Evolutionary conservation across 2,113 vertebrate genomes (phyloP).

Genomic region (Mungos mungo): DNA sequence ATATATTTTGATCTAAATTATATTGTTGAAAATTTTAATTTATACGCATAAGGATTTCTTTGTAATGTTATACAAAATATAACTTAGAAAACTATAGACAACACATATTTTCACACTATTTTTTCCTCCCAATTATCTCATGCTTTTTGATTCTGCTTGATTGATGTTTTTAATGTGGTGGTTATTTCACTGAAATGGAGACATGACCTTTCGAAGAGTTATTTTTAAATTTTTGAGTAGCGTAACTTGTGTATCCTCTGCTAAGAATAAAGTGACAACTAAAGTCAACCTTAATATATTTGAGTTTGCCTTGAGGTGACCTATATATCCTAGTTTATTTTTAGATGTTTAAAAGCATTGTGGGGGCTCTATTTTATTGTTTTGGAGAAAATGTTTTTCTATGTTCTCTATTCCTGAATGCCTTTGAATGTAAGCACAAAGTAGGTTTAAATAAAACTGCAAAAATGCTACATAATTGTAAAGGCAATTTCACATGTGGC

Average conservation of each 20-base stretch:
- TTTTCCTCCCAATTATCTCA: not conserved
- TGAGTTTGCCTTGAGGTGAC: not conserved
- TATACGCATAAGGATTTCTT: not conserved
- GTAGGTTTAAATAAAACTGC: not conserved
- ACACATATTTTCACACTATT: not conserved
- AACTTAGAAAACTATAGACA: not conserved
- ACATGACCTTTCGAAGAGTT: slow-evolving; percentile 6
- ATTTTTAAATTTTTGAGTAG: slow-evolving; percentile 20
- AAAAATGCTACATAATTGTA: not conserved
- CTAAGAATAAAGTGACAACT: not conserved
- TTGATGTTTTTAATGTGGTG: not conserved
- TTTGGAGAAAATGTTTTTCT: not conserved
- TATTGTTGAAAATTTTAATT: not conserved
- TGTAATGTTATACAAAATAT: not conserved
- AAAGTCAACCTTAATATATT: not conserved
- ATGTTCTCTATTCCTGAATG: not conserved
- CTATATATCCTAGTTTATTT: not conserved
- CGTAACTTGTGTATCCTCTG: not conserved
- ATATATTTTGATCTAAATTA: not conserved
- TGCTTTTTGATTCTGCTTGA: not conserved
- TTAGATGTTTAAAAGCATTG: not conserved
- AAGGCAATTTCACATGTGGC: not conserved
- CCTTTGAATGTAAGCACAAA: not conserved
- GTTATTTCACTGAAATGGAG: slow-evolving; percentile 29
- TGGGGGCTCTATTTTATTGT: not conserved